Conservation (phyloP, 2,113 vertebrate genomes). For the Pandion haliaetus region DNA sequence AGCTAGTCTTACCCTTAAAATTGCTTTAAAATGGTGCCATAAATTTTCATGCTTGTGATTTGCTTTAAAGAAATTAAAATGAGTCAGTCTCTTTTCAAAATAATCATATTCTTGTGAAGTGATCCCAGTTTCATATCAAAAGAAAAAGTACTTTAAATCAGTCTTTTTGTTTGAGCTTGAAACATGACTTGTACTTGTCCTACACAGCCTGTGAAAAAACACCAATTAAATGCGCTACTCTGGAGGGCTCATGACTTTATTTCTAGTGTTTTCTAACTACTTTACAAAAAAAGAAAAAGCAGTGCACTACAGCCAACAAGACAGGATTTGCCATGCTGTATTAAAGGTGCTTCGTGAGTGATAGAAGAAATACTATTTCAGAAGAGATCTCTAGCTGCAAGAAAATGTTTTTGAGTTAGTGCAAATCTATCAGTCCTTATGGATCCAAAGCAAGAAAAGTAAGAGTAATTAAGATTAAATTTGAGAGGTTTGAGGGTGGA, state of each 20-base stretch:
- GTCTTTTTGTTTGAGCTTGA: constrained; percentile 15
- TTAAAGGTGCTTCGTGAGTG: background rate
- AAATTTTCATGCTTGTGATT: background rate
- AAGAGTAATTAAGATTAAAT: background rate
- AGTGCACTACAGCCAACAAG: background rate
- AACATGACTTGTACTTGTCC: constrained; percentile 20
- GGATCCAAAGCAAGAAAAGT: background rate
- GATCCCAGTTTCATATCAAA: constrained; percentile 33
- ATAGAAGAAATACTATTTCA: background rate
- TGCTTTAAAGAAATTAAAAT: constrained; percentile 3
- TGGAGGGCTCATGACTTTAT: background rate
- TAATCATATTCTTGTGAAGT: background rate
- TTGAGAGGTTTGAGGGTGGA: background rate
- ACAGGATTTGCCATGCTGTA: background rate
- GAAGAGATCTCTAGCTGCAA: background rate
- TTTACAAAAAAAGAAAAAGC: background rate
- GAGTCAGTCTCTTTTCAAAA: constrained; percentile 9
- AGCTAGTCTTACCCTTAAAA: background rate
- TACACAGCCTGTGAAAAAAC: background rate
- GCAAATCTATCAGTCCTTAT: background rate
- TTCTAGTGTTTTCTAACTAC: background rate
- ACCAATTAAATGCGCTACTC: background rate
- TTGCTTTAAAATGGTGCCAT: background rate
- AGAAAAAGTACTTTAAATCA: constrained; percentile 2
- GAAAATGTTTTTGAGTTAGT: background rate